Percentiles rank a stretch among this genome's conserved stretches.
Evolutionary conservation across 2,113 vertebrate genomes (phyloP).

Genomic region (Dasypus novemcinctus): DNA sequence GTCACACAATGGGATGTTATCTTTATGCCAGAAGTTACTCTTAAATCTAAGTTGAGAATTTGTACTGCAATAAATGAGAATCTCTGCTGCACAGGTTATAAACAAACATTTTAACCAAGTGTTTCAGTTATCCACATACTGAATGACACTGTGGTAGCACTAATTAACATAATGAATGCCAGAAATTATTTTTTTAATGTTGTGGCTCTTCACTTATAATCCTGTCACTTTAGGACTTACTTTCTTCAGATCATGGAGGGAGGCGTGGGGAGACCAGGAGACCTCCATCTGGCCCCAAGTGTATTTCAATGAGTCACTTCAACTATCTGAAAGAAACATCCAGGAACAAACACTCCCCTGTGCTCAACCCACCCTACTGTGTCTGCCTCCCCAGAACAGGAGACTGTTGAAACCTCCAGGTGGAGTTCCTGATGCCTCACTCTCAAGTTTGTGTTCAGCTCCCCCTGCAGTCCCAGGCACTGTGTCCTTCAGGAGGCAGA

Average conservation of each 20-base stretch:
- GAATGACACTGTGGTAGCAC: background rate
- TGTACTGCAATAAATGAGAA: background rate
- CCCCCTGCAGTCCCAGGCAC: no score
- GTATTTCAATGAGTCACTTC: background rate
- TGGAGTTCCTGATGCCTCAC: background rate
- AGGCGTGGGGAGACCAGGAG: background rate
- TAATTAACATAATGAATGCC: background rate
- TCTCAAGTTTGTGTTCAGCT: conserved; percentile 10
- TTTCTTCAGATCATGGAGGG: background rate
- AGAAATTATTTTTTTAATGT: background rate
- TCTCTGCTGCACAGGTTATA: background rate
- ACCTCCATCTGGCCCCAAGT: background rate
- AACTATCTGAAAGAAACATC: background rate
- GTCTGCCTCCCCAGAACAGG: background rate
- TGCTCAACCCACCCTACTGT: background rate
- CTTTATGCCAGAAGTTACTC: background rate
- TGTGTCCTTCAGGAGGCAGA: no score
- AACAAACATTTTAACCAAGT: background rate
- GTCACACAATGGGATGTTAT: background rate
- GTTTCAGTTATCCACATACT: background rate
- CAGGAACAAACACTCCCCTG: background rate
- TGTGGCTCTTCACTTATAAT: background rate
- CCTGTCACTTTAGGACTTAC: background rate
- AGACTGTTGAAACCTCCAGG: background rate
- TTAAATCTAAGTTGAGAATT: background rate